Base-by-base conservation (phyloP, 2,888 invertebrate genomes). In the Hypsopygia costalis region DNA sequence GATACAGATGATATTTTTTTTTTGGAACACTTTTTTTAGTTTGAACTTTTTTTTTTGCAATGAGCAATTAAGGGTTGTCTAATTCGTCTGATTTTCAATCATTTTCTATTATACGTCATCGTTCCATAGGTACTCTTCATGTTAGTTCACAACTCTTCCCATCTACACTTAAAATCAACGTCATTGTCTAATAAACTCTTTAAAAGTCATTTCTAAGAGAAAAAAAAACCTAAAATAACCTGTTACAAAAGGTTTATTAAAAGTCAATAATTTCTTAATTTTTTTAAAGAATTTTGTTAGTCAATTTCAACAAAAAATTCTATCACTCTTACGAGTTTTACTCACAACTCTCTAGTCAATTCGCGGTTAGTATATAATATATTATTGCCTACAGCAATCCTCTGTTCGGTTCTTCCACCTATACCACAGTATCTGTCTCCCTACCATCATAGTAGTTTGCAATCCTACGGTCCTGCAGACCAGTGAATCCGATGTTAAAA, bases 1-100 rank as follows among this genome's bases (percentile, higher is more conserved):
- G 87, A 88, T 87, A 81, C 87, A 87, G 87, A 88, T 75, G 85
- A 76, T 70, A 25, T 60, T 54, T 69, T 57, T n/a, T 65, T 72
- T 77, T 72, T 70, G 63, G 69, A 77, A 77, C 67, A 70, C 69
- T 67, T 51, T 36, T 63, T 68, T 64, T 62, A n/a, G n/a, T 81
- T 82, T 81, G 80, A 79, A 85, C 80, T 75, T 62, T 67, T 25
- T 67, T 25, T 67, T 62, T 65, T 55, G 55, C 56, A 54, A 56
- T 83, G 82, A 86, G 81, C 82, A 82, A 81, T 63, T 50, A 40
- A 47, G 51, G 41, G 52, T 62, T n/a, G 52, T 68, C 48, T 63
- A 62, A 57, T 61, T 43, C 44, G 36, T 49, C 51, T 39, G 44
- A 46, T 47, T 53, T 41, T 46, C 49, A 54, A 43, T 45, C 42